These are phyloP conservation scores for Vireo griseus DNA, from an alignment of 2,797 vertebrate genomes.

Conservation along the genomic window DNA sequence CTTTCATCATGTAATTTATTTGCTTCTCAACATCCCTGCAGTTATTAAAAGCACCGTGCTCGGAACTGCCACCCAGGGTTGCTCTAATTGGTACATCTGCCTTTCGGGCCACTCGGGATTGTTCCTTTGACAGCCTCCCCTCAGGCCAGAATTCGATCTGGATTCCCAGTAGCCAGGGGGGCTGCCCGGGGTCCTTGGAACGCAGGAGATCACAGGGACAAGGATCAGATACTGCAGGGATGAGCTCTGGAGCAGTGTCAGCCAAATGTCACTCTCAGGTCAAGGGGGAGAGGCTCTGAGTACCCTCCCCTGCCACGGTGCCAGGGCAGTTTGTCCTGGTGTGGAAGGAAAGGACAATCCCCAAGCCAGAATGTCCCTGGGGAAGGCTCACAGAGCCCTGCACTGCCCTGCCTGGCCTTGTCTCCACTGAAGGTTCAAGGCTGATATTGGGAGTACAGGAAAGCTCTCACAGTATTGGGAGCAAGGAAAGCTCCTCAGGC, in stretches of 20 bases:
- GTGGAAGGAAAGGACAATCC: background rate
- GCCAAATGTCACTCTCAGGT: background rate
- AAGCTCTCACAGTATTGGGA: background rate
- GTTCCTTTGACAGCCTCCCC: slow-evolving; percentile 31
- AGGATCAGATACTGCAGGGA: slow-evolving; percentile 11
- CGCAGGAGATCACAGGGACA: background rate
- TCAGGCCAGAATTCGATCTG: background rate
- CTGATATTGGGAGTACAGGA: too few relatives aligned
- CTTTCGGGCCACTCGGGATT: slow-evolving; percentile 1
- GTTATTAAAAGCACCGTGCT: slow-evolving; percentile 51
- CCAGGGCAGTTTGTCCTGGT: background rate
- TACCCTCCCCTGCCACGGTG: background rate
- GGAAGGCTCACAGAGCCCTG: background rate
- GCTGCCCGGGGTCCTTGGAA: background rate
- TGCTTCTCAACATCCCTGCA: slow-evolving; percentile 65
- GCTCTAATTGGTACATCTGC: slow-evolving; percentile 57
- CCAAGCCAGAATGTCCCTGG: background rate
- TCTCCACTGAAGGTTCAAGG: accelerated
- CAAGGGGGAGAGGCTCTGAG: background rate
- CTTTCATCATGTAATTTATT: slow-evolving; percentile 52
- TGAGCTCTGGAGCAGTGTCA: background rate
- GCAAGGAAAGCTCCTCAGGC: background rate
- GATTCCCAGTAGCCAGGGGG: background rate
- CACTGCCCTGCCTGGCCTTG: background rate
- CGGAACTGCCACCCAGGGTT: slow-evolving; percentile 16